Percentiles rank a stretch among this genome's conserved stretches.
Evolutionary conservation across 2,797 vertebrate genomes (phyloP).

Genomic region (Darevskia nairensis): DNA sequence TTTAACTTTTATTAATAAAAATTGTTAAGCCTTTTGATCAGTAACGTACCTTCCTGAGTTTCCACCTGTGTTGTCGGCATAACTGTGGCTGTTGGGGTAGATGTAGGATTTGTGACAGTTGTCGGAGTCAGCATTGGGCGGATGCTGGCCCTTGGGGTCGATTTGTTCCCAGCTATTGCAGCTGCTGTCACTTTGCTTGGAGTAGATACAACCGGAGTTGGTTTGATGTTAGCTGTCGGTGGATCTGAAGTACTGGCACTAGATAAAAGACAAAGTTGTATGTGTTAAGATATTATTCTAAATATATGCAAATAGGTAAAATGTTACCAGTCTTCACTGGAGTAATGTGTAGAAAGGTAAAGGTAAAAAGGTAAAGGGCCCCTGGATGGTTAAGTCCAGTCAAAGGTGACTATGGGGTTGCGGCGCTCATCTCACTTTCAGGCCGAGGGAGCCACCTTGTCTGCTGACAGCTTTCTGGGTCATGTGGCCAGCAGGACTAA

Average conservation of each 20-base stretch:
- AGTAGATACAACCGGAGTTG: conserved; percentile 93
- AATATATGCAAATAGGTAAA: neutral
- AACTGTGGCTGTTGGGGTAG: conserved; percentile 96
- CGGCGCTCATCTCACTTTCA: too few species aligned
- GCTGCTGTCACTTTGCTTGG: conserved; percentile 91
- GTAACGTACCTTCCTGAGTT: conserved; percentile 89
- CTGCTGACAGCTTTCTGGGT: too few species aligned
- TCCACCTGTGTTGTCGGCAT: conserved; percentile 99
- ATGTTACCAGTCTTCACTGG: neutral
- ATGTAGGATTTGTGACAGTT: conserved; percentile 89
- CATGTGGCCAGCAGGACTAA: too few species aligned
- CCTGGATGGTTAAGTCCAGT: too few species aligned
- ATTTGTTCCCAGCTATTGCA: conserved; percentile 93
- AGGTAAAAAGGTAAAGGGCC: too few species aligned
- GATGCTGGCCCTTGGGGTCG: conserved; percentile 97
- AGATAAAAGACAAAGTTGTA: conserved; percentile 45
- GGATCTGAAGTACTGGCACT: conserved; percentile 94
- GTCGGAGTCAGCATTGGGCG: conserved; percentile 98
- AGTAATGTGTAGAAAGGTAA: too few species aligned
- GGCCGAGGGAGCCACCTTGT: too few species aligned
- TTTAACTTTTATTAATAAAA: too few species aligned
- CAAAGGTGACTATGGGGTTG: too few species aligned
- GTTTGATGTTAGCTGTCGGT: conserved; percentile 99
- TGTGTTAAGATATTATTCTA: neutral
- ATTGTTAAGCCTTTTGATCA: neutral